A percentile compares a stretch with the other conserved stretches of the same genome.
Conservation (phyloP, 2,888 invertebrate species). For the Pemphredon lugubris region DNA sequence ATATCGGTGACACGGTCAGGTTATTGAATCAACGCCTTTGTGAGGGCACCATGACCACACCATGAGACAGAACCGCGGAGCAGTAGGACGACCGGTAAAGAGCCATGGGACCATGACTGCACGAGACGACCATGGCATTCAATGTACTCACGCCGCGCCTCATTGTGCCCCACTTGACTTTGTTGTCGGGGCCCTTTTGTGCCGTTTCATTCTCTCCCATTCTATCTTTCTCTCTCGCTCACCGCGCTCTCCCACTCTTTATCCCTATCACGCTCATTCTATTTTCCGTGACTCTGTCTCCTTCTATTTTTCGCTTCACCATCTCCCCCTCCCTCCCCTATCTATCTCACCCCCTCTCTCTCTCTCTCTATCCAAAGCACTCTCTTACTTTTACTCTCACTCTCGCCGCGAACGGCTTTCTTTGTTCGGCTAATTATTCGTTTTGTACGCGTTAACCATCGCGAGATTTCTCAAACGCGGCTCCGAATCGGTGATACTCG, state of each 20-base stretch:
- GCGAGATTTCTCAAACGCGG: constrained; percentile 72
- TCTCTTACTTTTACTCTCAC: constrained; percentile 55
- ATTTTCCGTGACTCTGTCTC: constrained; percentile 52
- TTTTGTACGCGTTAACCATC: constrained; percentile 74
- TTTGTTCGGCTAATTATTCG: constrained; percentile 79
- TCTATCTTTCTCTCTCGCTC: constrained; percentile 56
- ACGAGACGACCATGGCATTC: constrained; percentile 71
- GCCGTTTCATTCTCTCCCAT: constrained; percentile 61
- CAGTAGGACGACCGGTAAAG: constrained; percentile 57
- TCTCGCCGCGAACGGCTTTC: constrained; percentile 53
- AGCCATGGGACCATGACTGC: constrained; percentile 68
- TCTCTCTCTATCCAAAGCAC: constrained; percentile 62
- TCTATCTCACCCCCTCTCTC: constrained; percentile 42
- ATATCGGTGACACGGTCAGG: constrained; percentile 70
- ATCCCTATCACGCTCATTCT: constrained; percentile 39
- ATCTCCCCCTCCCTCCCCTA: constrained; percentile 17
- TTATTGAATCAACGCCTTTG: constrained; percentile 70
- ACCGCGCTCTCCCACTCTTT: constrained; percentile 33
- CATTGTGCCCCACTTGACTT: constrained; percentile 80
- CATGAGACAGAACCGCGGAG: constrained; percentile 60
- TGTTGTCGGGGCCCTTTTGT: constrained; percentile 74
- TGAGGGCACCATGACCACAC: constrained; percentile 61
- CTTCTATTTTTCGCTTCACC: constrained; percentile 26
- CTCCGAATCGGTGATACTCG: constrained; percentile 24
- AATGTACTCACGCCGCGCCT: constrained; percentile 76